Evolutionary conservation across 2,888 invertebrate genomes (phyloP).

Genomic region (Melipona bicolor): DNA sequence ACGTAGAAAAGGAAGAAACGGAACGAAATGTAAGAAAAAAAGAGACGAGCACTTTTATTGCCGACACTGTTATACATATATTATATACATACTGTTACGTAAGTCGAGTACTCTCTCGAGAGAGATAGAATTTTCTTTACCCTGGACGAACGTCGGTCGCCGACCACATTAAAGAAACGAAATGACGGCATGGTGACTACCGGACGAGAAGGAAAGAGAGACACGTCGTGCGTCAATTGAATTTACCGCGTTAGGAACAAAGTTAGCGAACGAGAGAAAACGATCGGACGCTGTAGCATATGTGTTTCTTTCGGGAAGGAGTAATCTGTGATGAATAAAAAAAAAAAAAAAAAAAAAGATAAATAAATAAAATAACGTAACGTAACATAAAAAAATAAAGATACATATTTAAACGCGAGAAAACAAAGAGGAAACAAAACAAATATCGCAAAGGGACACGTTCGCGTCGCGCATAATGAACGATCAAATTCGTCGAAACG

Average conservation of each 20-base stretch:
- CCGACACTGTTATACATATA: conserved; percentile 42
- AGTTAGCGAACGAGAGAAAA: background rate
- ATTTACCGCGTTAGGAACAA: conserved; percentile 5
- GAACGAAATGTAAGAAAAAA: background rate
- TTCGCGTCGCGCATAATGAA: conserved; percentile 33
- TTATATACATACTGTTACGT: conserved; percentile 19
- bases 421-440: conserved; percentile 21
- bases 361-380: background rate
- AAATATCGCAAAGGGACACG: conserved; percentile 9
- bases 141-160: conserved; percentile 21
- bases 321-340: conserved; percentile 65
- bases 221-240: background rate
- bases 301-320: conserved; percentile 43
- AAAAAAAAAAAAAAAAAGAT: conserved; percentile 7
- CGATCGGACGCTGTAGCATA: conserved; percentile 22
- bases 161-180: conserved; percentile 10
- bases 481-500: conserved; percentile 60
- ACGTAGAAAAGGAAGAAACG: background rate
- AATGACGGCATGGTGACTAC: background rate
- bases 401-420: conserved; percentile 55
- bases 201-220: background rate
- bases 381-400: conserved; percentile 3
- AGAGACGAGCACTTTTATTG: conserved; percentile 43
- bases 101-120: conserved; percentile 1
- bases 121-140: conserved; percentile 31